These are phyloP conservation scores for Sphaeridia pumilis DNA, from an alignment of 2,888 invertebrate genomes.

Conservation along the genomic window DNA sequence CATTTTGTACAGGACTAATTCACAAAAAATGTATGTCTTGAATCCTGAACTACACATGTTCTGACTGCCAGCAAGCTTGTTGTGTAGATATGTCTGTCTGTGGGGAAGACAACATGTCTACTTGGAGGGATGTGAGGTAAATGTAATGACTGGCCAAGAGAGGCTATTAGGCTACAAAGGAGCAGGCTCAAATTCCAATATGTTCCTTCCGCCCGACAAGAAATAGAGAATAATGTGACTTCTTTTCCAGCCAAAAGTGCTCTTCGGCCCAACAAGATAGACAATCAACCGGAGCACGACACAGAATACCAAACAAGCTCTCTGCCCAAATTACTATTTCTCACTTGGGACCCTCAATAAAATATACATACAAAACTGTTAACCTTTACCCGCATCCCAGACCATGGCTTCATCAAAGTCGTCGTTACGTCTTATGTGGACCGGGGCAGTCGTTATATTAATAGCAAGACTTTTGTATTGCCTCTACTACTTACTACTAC, in stretches of 20 bases:
- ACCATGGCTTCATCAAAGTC: no score
- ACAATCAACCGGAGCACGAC: neutral
- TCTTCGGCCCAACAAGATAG: neutral
- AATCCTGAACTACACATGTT: no score
- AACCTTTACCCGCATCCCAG: neutral
- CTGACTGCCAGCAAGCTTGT: neutral
- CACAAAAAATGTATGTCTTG: no score
- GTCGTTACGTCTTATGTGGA: no score
- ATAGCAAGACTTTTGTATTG: no score
- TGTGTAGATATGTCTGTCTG: neutral
- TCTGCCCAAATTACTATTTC: conserved; percentile 5
- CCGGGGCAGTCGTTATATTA: no score
- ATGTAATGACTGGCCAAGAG: neutral
- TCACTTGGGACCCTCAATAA: conserved; percentile 6
- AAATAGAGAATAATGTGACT: neutral
- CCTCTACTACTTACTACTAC: no score
- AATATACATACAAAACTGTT: conserved; percentile 4
- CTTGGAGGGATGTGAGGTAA: neutral
- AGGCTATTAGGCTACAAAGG: conserved; percentile 1
- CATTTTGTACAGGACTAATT: no score
- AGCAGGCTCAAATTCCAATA: neutral
- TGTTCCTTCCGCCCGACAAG: neutral
- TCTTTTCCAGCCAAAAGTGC: no score
- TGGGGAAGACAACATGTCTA: neutral
- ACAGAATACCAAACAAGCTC: neutral